These are phyloP conservation scores for Polylopha cassiicola DNA, from an alignment of 2,888 invertebrate genomes.

Conservation along the genomic window DNA sequence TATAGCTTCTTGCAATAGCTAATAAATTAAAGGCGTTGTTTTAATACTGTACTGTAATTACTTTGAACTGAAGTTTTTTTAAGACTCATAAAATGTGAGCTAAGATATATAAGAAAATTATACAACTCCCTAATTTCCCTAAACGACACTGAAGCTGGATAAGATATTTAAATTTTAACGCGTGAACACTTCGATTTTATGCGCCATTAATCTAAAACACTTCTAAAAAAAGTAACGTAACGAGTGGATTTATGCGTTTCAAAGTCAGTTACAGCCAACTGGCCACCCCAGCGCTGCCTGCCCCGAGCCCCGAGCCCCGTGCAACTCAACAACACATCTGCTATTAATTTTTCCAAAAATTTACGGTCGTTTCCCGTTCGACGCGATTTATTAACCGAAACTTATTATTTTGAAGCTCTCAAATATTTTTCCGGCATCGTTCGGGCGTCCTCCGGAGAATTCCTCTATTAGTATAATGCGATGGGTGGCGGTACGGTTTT, in stretches of 20 bases:
- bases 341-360: slow-evolving; percentile 69
- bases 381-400: slow-evolving; percentile 71
- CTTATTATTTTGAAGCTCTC: slow-evolving; percentile 67
- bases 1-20: too few species aligned
- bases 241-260: slow-evolving; percentile 71
- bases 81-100: too few species aligned
- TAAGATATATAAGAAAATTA: slow-evolving; percentile 4
- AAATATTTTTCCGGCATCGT: slow-evolving; percentile 57
- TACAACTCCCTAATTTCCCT: slow-evolving; percentile 16
- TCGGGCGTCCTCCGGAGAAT: slow-evolving; percentile 51
- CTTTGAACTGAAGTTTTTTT: too few species aligned
- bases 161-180: slow-evolving; percentile 48
- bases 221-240: slow-evolving; percentile 60
- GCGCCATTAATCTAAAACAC: slow-evolving; percentile 69
- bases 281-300: slow-evolving; percentile 43
- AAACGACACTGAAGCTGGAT: slow-evolving; percentile 16
- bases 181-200: slow-evolving; percentile 63
- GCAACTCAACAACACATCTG: slow-evolving; percentile 73
- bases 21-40: too few species aligned
- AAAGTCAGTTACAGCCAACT: slow-evolving; percentile 57
- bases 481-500: slow-evolving; percentile 76
- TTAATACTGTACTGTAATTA: too few species aligned
- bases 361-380: slow-evolving; percentile 61
- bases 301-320: slow-evolving; percentile 39
- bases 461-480: slow-evolving; percentile 77